Evolutionary conservation across 1,140 invertebrate species (phyloP).

Genomic region (Anagrus nilaparvatae): DNA sequence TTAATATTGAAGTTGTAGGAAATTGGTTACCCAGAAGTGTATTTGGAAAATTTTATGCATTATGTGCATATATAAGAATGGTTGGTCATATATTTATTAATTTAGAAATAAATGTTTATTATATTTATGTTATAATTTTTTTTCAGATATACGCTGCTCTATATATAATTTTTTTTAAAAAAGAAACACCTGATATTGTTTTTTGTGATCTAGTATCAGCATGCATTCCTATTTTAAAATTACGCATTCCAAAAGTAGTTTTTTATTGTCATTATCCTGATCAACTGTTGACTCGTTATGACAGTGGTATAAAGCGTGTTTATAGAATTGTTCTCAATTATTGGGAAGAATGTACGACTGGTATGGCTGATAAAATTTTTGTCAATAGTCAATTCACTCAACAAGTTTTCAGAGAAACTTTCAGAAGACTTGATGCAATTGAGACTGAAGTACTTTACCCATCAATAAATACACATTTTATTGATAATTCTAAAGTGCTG

Average conservation of each 20-base stretch:
- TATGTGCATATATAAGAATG: slow-evolving; percentile 93
- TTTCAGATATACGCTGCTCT: slow-evolving; percentile 34
- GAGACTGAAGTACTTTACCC: slow-evolving; percentile 85
- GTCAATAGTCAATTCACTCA: slow-evolving; percentile 94
- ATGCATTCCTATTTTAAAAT: slow-evolving; percentile 71
- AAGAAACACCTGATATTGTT: slow-evolving; percentile 64
- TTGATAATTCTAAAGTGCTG: slow-evolving; percentile 50
- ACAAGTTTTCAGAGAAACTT: slow-evolving; percentile 75
- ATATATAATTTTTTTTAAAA: slow-evolving; percentile 34
- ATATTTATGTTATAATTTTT: slow-evolving; percentile 9
- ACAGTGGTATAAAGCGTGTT: slow-evolving; percentile 58
- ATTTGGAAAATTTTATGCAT: slow-evolving; percentile 76
- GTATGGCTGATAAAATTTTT: slow-evolving; percentile 73
- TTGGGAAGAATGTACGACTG: slow-evolving; percentile 84
- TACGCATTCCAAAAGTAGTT: slow-evolving; percentile 58
- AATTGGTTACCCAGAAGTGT: slow-evolving; percentile 76
- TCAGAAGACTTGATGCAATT: slow-evolving; percentile 52
- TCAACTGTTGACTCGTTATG: slow-evolving; percentile 66
- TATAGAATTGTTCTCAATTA: slow-evolving; percentile 88
- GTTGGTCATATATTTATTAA: slow-evolving; percentile 51
- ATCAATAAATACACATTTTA: slow-evolving; percentile 74
- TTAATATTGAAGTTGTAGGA: slow-evolving; percentile 73
- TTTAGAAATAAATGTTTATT: slow-evolving; percentile 21
- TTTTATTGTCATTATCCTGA: slow-evolving; percentile 99
- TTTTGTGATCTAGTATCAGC: slow-evolving; percentile 89